Evolutionary conservation across 2,113 vertebrate genomes (phyloP).

Genomic region (Larimichthys crocea): DNA sequence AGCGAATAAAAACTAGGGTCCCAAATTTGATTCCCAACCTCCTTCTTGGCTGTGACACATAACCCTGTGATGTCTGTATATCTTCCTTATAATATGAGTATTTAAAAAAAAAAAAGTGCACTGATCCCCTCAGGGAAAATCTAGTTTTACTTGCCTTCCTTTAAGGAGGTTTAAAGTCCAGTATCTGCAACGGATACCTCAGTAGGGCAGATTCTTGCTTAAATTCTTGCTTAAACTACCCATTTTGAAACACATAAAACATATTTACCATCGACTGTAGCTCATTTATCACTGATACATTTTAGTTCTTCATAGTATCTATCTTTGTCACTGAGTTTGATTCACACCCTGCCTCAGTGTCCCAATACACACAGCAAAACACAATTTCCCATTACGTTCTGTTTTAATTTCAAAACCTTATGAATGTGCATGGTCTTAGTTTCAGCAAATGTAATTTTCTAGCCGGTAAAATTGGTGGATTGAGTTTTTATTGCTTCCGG

Average conservation of each 20-base stretch:
- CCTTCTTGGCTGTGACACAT: neutral
- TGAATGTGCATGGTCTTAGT: neutral
- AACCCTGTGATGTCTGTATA: neutral
- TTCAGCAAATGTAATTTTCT: neutral
- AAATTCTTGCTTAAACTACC: neutral
- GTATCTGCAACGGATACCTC: neutral
- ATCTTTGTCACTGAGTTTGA: neutral
- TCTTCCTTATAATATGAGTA: neutral
- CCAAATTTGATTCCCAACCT: neutral
- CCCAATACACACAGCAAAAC: too few species aligned
- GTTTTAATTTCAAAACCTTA: neutral
- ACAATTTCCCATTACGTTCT: neutral
- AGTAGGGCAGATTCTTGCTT: neutral
- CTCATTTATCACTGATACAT: neutral
- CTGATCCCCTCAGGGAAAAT: neutral
- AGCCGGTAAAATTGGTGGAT: neutral
- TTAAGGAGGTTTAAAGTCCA: neutral
- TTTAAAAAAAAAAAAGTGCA: neutral
- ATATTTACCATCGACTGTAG: neutral
- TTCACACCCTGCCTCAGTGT: neutral
- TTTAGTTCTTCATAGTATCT: neutral
- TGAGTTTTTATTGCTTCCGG: neutral
- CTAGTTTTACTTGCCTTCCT: neutral
- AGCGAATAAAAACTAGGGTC: neutral
- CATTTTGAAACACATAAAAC: neutral